Base-by-base conservation (phyloP, 2,113 vertebrate genomes). In the Fregata magnificens region DNA sequence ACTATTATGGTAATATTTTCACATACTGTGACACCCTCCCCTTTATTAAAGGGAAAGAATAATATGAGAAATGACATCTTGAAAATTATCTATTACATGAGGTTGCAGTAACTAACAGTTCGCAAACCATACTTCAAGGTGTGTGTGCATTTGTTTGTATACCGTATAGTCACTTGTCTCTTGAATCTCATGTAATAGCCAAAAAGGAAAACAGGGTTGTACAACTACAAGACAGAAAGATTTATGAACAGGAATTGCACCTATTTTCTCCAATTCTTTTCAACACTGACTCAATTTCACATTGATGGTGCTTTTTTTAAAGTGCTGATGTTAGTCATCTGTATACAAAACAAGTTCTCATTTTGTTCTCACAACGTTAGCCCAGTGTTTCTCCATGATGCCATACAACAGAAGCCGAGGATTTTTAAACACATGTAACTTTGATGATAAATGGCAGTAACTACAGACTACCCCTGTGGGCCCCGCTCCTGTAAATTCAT, bases 251-350 rank as follows among this genome's bases (percentile, higher is more conserved):
- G 16, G 16, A 89, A 73, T 87, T 61, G 17, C 32, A 89, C n/a
- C 19, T 55, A 29, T 73, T 73, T 91, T 82, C 59, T 77, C 38
- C 10, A 49, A 42, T 32, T 90, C 19, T 50, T 81, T 81, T 73
- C 32, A 86, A 76, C 24, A 40, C 32, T 70, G 50, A 49, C 40
- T 93, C 25, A 18, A 40, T 77, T 93, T 95, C 89, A 91, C 45
- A 77, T 19, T 58, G 47, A 59, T 63, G 38, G 31, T 88, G 40
- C 15, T 82, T 94, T 62, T 81, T 83, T 78, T 89, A 87, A 97
- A 96, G 94, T 95, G 94, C 91, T 91, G 77, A 58, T 70, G 53
- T 76, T 77, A 87, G 25, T 81, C 28, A 73, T 77, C 42, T 58
- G 9, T 72, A 42, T 36, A 86, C 20, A 40, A 63, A 44, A 55